Evolutionary conservation across 2,113 vertebrate genomes (phyloP), one percentile per base, ranked within the genome.

Genomic region (Emydura subglobosa): DNA sequence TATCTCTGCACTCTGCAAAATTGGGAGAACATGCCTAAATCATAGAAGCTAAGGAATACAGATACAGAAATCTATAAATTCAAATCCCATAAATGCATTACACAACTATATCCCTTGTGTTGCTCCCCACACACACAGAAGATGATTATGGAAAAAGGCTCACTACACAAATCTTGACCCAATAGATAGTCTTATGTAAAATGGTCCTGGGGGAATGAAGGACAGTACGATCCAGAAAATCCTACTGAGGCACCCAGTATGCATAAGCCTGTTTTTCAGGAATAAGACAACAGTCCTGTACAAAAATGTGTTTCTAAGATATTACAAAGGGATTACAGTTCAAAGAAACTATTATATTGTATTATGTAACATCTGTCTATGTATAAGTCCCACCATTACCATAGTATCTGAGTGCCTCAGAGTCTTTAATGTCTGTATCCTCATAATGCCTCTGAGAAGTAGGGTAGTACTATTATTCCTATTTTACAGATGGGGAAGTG

Each of bases 31-130:
- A 47, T 76, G 22, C 22, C 17, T 25, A 44, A 42, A 47, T 8
- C 57, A n/a, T 8, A 89, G 87, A 83, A 31, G 17, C 31, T 55
- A 76, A 54, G 44, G 55, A 84, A 81, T 8, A 27, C 5, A 76
- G 19, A 74, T 25, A 21, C 16, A 88, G 53, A 92, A 92, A 87
- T 0, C 39, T 74, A 39, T 54, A 53, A 85, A 85, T 10, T 82
- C 12, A n/a, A 27, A 89, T 91, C 17, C 12, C 25, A 39, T 79
- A 74, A 21, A 11, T 79, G 7, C 57, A 72, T 54, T 12, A 83
- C 72, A 83, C 1, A 16, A 57, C 2, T 53, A 87, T 85, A 39
- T 0, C 31, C 6, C 8, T 82, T 0, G 0, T 79, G 55, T 1
- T 84, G 7, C 22, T 86, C 42, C 17, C 57, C 50, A 76, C 81